Evolutionary conservation across 2,888 invertebrate genomes (phyloP).

Genomic region (Cephus pulcher): DNA sequence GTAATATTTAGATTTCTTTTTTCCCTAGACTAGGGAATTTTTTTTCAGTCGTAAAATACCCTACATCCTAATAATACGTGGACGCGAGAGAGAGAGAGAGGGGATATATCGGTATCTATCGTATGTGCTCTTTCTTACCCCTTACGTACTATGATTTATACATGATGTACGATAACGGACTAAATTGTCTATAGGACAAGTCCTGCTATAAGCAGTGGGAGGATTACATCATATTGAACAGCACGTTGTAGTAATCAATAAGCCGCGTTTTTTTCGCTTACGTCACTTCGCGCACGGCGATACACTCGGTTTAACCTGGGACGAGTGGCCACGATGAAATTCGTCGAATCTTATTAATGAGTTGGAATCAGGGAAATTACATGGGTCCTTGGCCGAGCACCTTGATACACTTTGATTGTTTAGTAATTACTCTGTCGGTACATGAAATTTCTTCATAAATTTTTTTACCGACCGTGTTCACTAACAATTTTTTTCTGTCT

Average conservation of each 20-base stretch:
- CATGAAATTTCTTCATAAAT: too few relatives aligned
- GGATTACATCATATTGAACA: slow-evolving; percentile 17
- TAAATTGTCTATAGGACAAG: slow-evolving; percentile 22
- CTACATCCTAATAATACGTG: neutral
- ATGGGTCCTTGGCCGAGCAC: too few relatives aligned
- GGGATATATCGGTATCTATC: slow-evolving; percentile 22
- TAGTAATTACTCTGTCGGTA: too few relatives aligned
- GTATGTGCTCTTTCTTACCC: slow-evolving; percentile 26
- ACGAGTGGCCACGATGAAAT: too few relatives aligned
- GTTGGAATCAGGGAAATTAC: too few relatives aligned
- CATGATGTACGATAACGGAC: slow-evolving; percentile 35
- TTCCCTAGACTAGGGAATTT: too few relatives aligned
- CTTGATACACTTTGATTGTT: too few relatives aligned
- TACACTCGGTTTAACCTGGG: too few relatives aligned
- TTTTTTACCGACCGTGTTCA: too few relatives aligned
- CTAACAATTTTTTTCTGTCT: neutral
- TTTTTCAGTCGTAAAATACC: too few relatives aligned
- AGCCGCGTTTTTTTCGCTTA: slow-evolving; percentile 8
- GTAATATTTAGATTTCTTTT: too few relatives aligned
- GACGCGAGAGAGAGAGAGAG: neutral
- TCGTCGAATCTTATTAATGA: too few relatives aligned
- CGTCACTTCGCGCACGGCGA: slow-evolving; percentile 1
- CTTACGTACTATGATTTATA: slow-evolving; percentile 41
- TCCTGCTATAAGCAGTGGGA: slow-evolving; percentile 23
- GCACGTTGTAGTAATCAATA: slow-evolving; percentile 7